These are phyloP conservation scores for Phaonia tiefii DNA, from an alignment of 2,888 invertebrate species.

Conservation along the genomic window DNA sequence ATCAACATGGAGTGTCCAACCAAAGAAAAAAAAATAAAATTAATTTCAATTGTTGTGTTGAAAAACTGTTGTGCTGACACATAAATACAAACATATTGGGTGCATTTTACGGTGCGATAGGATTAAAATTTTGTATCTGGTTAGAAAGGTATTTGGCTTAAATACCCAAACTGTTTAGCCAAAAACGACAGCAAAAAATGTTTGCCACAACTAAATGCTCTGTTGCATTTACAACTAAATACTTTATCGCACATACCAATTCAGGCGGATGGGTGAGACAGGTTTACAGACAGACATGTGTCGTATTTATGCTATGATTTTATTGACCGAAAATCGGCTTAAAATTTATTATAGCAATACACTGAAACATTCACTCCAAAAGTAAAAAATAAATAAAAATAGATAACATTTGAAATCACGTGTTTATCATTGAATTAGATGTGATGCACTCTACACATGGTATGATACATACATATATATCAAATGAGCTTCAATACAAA, in stretches of 20 bases:
- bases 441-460: background rate
- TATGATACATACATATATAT: too few relatives aligned
- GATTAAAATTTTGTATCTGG: constrained; percentile 5
- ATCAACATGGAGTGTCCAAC: constrained; percentile 19
- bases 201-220: constrained; percentile 14
- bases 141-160: background rate
- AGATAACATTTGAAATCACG: constrained; percentile 39
- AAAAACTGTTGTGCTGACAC: too few relatives aligned
- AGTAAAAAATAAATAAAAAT: too few relatives aligned
- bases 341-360: constrained; percentile 50
- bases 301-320: constrained; percentile 56
- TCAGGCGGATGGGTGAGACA: background rate
- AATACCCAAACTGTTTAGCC: constrained; percentile 7
- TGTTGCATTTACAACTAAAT: constrained; percentile 7
- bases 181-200: constrained; percentile 29
- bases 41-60: too few relatives aligned
- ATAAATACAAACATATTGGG: too few relatives aligned
- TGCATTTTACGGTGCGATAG: background rate
- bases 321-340: constrained; percentile 61
- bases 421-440: constrained; percentile 52
- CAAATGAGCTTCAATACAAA: too few relatives aligned
- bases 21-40: too few relatives aligned
- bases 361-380: too few relatives aligned
- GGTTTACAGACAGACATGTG: background rate
- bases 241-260: constrained; percentile 11